These are phyloP conservation scores for Lepetodrilus schrolli DNA, from an alignment of 2,888 invertebrate genomes.

Conservation along the genomic window DNA sequence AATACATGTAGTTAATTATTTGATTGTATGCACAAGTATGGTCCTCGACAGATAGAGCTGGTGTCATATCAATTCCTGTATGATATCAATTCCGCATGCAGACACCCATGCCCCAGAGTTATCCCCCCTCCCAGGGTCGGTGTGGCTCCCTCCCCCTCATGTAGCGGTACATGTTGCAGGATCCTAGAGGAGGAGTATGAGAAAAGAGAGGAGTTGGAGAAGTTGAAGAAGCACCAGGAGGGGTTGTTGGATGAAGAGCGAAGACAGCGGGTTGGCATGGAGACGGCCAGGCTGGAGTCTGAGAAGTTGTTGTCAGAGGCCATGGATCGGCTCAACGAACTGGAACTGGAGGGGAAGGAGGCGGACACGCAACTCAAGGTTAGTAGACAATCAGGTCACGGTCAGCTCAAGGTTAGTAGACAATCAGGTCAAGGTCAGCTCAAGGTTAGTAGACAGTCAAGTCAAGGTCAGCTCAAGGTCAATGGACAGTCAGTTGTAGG, in stretches of 20 bases:
- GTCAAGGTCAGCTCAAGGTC: conserved; percentile 56
- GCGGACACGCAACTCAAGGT: conserved; percentile 73
- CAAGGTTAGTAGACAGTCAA: conserved; percentile 42
- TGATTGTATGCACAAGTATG: no score
- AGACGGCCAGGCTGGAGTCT: conserved; percentile 80
- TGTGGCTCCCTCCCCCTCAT: not conserved
- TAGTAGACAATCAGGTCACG: not conserved
- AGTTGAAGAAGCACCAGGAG: conserved; percentile 86
- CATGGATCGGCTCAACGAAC: conserved; percentile 47
- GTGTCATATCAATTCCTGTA: no score
- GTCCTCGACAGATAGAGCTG: no score
- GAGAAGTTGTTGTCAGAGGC: conserved; percentile 50
- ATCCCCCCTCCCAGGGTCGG: not conserved
- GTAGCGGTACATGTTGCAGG: conserved; percentile 39
- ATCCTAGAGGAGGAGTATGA: conserved; percentile 89
- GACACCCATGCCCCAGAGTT: no score
- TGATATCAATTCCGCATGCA: no score
- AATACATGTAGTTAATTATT: no score
- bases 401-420: conserved; percentile 53
- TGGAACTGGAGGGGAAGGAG: conserved; percentile 80
- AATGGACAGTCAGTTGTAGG: not conserved
- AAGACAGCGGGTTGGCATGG: conserved; percentile 84
- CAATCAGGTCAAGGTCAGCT: conserved; percentile 42
- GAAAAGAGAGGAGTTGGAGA: conserved; percentile 86
- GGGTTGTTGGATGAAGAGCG: conserved; percentile 84